These are phyloP conservation scores for Discoglossus pictus DNA, from an alignment of 2,797 vertebrate genomes.

Conservation along the genomic window DNA sequence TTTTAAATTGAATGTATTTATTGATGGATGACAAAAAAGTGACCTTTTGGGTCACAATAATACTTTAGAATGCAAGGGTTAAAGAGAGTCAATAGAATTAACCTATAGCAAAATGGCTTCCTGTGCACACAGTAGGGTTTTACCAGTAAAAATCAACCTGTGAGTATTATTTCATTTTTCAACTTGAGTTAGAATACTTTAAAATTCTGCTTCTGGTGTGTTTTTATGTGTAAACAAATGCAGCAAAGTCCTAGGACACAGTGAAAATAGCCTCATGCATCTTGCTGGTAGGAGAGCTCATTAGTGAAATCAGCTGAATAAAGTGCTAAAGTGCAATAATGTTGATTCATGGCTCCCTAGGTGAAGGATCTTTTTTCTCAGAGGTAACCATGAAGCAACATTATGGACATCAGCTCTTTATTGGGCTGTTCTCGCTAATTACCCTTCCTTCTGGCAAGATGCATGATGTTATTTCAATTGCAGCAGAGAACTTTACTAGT, in stretches of 20 bases:
- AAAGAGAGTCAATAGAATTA: too few species aligned
- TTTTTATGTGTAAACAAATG: slow-evolving; percentile 21
- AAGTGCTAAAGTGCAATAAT: slow-evolving; percentile 49
- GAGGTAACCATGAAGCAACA: slow-evolving; percentile 15
- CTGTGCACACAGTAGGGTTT: too few species aligned
- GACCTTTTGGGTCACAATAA: too few species aligned
- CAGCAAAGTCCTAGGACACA: slow-evolving; percentile 8
- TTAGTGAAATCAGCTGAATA: slow-evolving; percentile 46
- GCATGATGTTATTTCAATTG: slow-evolving; percentile 33
- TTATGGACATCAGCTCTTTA: slow-evolving; percentile 45
- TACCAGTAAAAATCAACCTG: too few species aligned
- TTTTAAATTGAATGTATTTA: too few species aligned
- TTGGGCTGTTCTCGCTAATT: slow-evolving; percentile 39
- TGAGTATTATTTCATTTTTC: too few species aligned
- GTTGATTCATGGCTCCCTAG: slow-evolving; percentile 40
- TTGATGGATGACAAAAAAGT: too few species aligned
- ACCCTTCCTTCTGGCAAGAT: slow-evolving; percentile 38
- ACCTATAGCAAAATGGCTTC: too few species aligned
- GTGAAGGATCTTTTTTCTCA: slow-evolving; percentile 21
- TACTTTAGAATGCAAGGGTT: too few species aligned
- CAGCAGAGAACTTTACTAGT: slow-evolving; percentile 28
- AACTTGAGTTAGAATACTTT: background rate
- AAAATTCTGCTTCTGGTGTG: slow-evolving; percentile 15
- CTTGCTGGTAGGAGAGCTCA: slow-evolving; percentile 39
- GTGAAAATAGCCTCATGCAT: slow-evolving; percentile 26